A percentile compares a stretch with the other conserved stretches of the same genome.
phyloP scores from a whole-genome alignment of 2,113 vertebrate genomes.

The Alces alces region DNA sequence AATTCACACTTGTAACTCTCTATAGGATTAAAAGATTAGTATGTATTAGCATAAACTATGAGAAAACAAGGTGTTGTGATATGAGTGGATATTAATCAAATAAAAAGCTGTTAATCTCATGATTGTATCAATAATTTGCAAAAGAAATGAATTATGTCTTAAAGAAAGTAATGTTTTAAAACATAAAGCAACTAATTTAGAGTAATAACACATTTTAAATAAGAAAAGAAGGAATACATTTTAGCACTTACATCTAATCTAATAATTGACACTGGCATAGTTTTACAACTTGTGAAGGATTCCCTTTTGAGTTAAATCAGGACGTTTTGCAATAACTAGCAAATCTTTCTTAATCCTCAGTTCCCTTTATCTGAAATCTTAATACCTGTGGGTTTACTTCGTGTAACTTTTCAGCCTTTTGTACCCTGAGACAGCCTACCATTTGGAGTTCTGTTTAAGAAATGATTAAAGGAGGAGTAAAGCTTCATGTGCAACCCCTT shows the following conservation, averaged over 20 bases:
- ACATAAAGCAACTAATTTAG: constrained; percentile 10
- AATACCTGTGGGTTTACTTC: not conserved
- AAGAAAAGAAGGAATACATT: constrained; percentile 12
- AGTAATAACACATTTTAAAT: constrained; percentile 17
- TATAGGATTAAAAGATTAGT: constrained; percentile 31
- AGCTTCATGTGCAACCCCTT: not conserved
- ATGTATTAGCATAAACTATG: constrained; percentile 2
- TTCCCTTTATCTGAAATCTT: not conserved
- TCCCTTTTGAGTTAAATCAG: not conserved
- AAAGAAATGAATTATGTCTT: not conserved
- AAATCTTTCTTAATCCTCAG: not conserved
- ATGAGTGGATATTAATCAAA: constrained; percentile 58
- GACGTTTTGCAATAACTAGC: not conserved
- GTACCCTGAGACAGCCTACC: not conserved
- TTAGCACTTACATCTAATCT: not conserved
- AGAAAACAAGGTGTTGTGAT: constrained; percentile 34
- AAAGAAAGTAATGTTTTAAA: constrained; percentile 20
- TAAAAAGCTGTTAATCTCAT: constrained; percentile 29
- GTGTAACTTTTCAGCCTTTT: not conserved
- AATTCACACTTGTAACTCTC: constrained; percentile 33
- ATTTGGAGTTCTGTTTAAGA: not conserved
- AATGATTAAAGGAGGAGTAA: not conserved
- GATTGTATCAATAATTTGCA: not conserved
- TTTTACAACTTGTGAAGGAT: not conserved
- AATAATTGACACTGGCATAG: constrained; percentile 4